These are phyloP conservation scores for Anarsia innoxiella DNA, from an alignment of 2,888 invertebrate species.

Conservation along the genomic window DNA sequence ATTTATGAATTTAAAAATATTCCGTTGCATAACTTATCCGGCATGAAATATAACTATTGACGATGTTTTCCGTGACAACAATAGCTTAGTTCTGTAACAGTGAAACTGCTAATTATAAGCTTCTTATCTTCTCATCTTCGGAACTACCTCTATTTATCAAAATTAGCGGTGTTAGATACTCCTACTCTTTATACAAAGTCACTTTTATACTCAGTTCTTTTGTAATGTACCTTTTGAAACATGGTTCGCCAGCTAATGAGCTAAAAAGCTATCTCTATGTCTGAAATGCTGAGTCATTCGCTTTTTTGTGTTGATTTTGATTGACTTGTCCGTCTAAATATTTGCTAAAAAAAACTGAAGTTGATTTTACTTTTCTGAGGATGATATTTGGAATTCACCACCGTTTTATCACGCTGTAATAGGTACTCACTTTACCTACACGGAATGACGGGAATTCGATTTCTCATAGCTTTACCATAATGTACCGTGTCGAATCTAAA, in stretches of 20 bases:
- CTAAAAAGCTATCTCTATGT: constrained; percentile 5
- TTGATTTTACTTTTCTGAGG: too few relatives aligned
- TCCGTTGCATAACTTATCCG: not conserved
- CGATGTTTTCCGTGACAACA: not conserved
- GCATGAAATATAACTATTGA: not conserved
- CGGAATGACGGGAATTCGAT: constrained; percentile 12
- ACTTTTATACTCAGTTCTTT: constrained; percentile 9
- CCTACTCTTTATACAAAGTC: constrained; percentile 18
- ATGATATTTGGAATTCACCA: too few relatives aligned
- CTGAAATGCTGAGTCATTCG: too few relatives aligned
- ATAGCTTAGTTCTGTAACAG: too few relatives aligned
- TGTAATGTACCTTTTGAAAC: constrained; percentile 6
- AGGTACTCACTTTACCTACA: too few relatives aligned
- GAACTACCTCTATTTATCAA: constrained; percentile 19
- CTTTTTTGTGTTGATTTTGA: too few relatives aligned
- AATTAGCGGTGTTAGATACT: constrained; percentile 19
- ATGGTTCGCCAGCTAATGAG: constrained; percentile 13
- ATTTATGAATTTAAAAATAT: too few relatives aligned
- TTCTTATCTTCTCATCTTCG: constrained; percentile 1
- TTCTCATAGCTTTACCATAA: constrained; percentile 14
- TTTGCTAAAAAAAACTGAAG: too few relatives aligned
- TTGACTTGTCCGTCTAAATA: too few relatives aligned
- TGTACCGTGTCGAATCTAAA: constrained; percentile 15
- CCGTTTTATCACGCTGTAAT: too few relatives aligned
- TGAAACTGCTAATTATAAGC: too few relatives aligned